Evolutionary conservation across 2,888 invertebrate genomes (phyloP).

Genomic region (Abscondita cerata): DNA sequence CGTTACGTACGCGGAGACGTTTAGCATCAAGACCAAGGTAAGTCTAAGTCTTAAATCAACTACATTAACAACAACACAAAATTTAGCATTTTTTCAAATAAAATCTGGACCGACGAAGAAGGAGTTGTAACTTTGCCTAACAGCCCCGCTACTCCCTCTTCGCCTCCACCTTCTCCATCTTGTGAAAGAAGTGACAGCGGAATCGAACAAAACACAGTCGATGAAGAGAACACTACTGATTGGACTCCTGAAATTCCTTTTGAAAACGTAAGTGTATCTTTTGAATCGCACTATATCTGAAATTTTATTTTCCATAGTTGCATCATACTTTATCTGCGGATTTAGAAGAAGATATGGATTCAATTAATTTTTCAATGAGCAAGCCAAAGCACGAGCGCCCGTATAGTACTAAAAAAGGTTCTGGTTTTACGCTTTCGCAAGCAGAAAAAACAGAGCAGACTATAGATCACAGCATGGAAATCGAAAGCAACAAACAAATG

Average conservation of each 20-base stretch:
- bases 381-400: constrained; percentile 59
- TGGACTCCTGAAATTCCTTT: constrained; percentile 95
- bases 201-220: constrained; percentile 63
- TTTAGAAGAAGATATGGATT: constrained; percentile 55
- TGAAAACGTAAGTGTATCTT: constrained; percentile 72
- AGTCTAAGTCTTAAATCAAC: background rate
- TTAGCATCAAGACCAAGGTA: constrained; percentile 61
- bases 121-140: constrained; percentile 49
- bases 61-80: background rate
- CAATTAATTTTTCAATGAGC: constrained; percentile 50
- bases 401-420: constrained; percentile 47
- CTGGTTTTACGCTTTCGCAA: constrained; percentile 49
- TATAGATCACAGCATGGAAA: constrained; percentile 86
- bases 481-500: constrained; percentile 89
- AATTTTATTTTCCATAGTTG: constrained; percentile 46
- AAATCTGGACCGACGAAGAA: constrained; percentile 56
- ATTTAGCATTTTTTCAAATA: constrained; percentile 57
- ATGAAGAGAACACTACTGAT: constrained; percentile 81
- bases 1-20: constrained; percentile 65
- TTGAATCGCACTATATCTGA: background rate
- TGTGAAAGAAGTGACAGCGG: constrained; percentile 57
- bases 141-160: constrained; percentile 55
- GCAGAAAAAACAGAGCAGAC: constrained; percentile 75
- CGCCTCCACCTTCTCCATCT: constrained; percentile 41
- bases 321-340: constrained; percentile 53